Evolutionary conservation across 1,140 invertebrate genomes (phyloP).

Genomic region (Drosophila parvula): DNA sequence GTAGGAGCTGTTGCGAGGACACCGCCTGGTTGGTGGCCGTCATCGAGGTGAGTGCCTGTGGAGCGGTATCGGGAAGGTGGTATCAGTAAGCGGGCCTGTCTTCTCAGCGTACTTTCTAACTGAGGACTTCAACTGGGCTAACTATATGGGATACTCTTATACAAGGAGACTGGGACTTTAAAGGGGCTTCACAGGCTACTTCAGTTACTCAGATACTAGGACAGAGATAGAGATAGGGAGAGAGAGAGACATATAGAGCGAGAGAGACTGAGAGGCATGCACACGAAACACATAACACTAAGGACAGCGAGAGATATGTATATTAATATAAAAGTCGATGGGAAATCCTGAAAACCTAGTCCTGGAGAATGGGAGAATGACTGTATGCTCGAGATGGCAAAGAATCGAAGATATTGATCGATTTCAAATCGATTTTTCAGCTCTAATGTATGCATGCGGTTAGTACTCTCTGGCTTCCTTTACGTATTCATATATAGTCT

Average conservation of each 20-base stretch:
- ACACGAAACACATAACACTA: constrained; percentile 41
- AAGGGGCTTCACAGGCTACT: constrained; percentile 17
- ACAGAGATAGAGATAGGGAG: neutral
- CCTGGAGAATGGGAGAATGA: constrained; percentile 1
- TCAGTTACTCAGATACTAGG: constrained; percentile 7
- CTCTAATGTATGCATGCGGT: constrained; percentile 50
- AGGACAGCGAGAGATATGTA: constrained; percentile 14
- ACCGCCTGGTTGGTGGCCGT: constrained; percentile 86
- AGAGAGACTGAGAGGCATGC: constrained; percentile 49
- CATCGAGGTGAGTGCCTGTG: constrained; percentile 89
- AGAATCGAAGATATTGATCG: neutral
- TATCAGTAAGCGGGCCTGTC: neutral
- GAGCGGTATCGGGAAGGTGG: constrained; percentile 1
- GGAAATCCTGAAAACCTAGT: neutral
- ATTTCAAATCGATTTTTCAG: neutral
- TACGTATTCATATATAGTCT: constrained; percentile 11
- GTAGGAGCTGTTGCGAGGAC: constrained; percentile 85
- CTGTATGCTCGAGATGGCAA: neutral
- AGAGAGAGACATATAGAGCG: neutral
- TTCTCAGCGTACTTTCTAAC: neutral
- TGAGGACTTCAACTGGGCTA: constrained; percentile 45
- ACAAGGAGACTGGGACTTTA: constrained; percentile 1
- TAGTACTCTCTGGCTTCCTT: constrained; percentile 9
- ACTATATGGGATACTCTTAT: constrained; percentile 43
- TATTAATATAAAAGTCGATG: neutral